phyloP scores from a whole-genome alignment of 2,113 vertebrate genomes.

The Daubentonia madagascariensis region DNA sequence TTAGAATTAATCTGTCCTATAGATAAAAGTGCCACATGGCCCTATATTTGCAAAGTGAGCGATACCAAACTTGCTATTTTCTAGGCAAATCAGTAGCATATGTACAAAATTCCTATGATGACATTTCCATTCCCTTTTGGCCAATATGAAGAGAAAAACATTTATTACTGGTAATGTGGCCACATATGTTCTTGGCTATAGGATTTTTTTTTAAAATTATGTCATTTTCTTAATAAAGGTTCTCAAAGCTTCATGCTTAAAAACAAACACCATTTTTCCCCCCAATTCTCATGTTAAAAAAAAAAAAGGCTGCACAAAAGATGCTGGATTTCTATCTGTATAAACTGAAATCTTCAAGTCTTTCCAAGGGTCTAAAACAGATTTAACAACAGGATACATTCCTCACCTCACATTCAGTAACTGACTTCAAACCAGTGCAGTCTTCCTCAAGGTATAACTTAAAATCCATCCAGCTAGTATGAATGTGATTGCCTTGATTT shows the following conservation, averaged over 20 bases:
- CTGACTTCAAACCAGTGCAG: conserved; percentile 64
- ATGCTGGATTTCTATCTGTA: conserved; percentile 66
- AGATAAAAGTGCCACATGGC: conserved; percentile 80
- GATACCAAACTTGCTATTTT: conserved; percentile 80
- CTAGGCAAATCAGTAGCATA: conserved; percentile 78
- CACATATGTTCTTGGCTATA: conserved; percentile 73
- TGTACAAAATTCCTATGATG: conserved; percentile 77
- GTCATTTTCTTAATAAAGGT: conserved; percentile 76
- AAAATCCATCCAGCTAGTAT: conserved; percentile 9
- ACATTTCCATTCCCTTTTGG: conserved; percentile 79
- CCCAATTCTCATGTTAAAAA: conserved; percentile 62
- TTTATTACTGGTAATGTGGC: conserved; percentile 69
- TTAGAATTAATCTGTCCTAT: conserved; percentile 76
- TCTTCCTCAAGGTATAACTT: conserved; percentile 37
- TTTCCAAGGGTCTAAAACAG: conserved; percentile 57
- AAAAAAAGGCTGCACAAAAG: conserved; percentile 64
- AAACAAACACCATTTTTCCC: conserved; percentile 62
- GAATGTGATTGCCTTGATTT: conserved; percentile 59
- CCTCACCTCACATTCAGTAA: conserved; percentile 63
- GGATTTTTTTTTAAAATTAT: conserved; percentile 66
- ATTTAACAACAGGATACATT: conserved; percentile 59
- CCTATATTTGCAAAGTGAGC: conserved; percentile 79
- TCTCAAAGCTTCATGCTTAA: conserved; percentile 78
- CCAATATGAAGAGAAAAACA: conserved; percentile 77
- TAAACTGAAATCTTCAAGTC: conserved; percentile 69